A percentile compares a stretch with the other conserved stretches of the same genome.
These are phyloP conservation scores for Callitettix versicolor DNA, from an alignment of 1,140 invertebrate genomes.

Conservation along the genomic window DNA sequence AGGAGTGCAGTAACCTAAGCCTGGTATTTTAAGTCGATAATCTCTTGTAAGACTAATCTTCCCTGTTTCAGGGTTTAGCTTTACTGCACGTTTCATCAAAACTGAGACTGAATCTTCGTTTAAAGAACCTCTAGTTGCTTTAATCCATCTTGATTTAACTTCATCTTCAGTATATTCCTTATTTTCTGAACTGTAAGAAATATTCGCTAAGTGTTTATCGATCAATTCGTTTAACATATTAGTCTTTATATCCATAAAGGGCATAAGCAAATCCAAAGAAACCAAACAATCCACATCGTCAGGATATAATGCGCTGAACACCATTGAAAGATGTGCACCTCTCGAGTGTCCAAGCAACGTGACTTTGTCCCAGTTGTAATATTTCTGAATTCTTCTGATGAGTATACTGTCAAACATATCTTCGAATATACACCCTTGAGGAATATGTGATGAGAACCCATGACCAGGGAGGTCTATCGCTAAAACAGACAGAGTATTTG, in stretches of 20 bases:
- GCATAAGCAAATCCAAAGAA: constrained; percentile 25
- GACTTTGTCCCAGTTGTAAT: constrained; percentile 70
- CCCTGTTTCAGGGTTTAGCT: constrained; percentile 30
- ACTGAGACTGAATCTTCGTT: constrained; percentile 52
- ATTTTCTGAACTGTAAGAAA: constrained; percentile 32
- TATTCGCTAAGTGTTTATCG: constrained; percentile 59
- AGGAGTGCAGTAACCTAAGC: constrained; percentile 50
- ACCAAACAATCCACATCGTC: constrained; percentile 42
- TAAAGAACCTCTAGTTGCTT: constrained; percentile 57
- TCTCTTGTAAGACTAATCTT: constrained; percentile 57
- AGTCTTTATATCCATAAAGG: constrained; percentile 48
- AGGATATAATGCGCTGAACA: constrained; percentile 66
- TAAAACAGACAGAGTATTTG: constrained; percentile 41
- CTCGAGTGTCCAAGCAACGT: constrained; percentile 68
- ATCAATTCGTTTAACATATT: constrained; percentile 52
- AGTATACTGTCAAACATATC: constrained; percentile 57
- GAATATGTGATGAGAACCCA: constrained; percentile 68
- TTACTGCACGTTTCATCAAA: constrained; percentile 60
- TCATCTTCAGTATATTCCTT: constrained; percentile 15
- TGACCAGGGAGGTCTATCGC: constrained; percentile 73
- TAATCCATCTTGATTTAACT: constrained; percentile 31
- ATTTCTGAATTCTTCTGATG: constrained; percentile 60
- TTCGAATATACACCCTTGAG: constrained; percentile 57
- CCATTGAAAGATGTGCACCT: constrained; percentile 64
- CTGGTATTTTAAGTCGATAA: constrained; percentile 43